Evolutionary conservation across 2,888 invertebrate species (phyloP).

Genomic region (Eristalinus aeneus): DNA sequence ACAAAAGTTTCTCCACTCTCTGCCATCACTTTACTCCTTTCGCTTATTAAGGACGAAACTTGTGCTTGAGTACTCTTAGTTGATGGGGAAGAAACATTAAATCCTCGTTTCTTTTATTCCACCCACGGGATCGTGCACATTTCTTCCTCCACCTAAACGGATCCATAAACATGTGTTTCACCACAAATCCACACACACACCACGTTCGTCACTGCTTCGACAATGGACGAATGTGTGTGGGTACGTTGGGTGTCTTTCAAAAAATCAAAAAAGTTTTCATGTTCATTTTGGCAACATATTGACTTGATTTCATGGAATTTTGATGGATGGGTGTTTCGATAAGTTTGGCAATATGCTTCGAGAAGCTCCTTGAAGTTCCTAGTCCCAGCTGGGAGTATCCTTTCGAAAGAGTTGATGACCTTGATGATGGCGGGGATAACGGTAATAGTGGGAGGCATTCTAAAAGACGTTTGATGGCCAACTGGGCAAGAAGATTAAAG

Average conservation of each 20-base stretch:
- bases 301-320: conserved; percentile 66
- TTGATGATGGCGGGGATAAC: not conserved
- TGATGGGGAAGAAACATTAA: conserved; percentile 42
- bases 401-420: not conserved
- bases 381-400: not conserved
- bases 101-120: conserved; percentile 46
- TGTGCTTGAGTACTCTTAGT: conserved; percentile 5
- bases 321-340: conserved; percentile 66
- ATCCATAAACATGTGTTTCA: conserved; percentile 53
- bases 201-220: not conserved
- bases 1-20: conserved; percentile 33
- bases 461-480: not conserved
- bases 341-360: conserved; percentile 56
- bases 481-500: not conserved
- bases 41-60: conserved; percentile 43
- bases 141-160: conserved; percentile 27
- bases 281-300: conserved; percentile 69
- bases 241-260: conserved; percentile 33
- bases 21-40: conserved; percentile 30
- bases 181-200: not conserved
- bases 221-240: not conserved
- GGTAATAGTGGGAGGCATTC: not conserved
- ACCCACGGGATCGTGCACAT: conserved; percentile 7
- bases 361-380: not conserved
- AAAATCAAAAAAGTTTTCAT: conserved; percentile 53